Evolutionary conservation across 1,140 invertebrate genomes (phyloP).

Genomic region (Vollenhovia emeryi): DNA sequence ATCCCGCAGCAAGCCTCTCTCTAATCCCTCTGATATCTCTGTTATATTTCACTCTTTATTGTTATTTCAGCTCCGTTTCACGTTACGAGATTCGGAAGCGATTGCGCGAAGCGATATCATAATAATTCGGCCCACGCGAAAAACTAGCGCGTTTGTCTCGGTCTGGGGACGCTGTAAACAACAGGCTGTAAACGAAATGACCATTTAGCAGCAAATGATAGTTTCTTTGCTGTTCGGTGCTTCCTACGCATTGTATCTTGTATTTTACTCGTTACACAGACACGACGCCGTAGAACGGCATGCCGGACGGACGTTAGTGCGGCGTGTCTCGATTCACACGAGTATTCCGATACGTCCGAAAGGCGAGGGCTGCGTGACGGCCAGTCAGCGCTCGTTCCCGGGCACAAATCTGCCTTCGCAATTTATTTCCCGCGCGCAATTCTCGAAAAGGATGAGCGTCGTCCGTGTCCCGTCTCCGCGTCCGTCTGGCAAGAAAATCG

Average conservation of each 20-base stretch:
- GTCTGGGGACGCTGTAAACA: background rate
- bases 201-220: background rate
- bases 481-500: slow-evolving; percentile 48
- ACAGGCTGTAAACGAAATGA: slow-evolving; percentile 5
- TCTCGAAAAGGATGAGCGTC: slow-evolving; percentile 28
- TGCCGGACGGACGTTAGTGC: slow-evolving; percentile 11
- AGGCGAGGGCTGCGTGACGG: slow-evolving; percentile 45
- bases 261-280: slow-evolving; percentile 15
- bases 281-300: background rate
- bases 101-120: background rate
- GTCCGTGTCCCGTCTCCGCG: background rate
- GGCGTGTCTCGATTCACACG: slow-evolving; percentile 52
- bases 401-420: slow-evolving; percentile 38
- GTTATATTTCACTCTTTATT: background rate
- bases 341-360: slow-evolving; percentile 40
- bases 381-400: slow-evolving; percentile 27
- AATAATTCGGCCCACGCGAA: background rate
- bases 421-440: slow-evolving; percentile 57
- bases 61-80: background rate
- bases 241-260: background rate
- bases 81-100: background rate
- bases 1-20: background rate
- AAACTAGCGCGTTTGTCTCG: background rate
- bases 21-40: slow-evolving; percentile 28
- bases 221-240: background rate